Evolutionary conservation across 1,140 invertebrate genomes (phyloP), one percentile per base, ranked within the genome.

Genomic region (Cotesia vestalis): DNA sequence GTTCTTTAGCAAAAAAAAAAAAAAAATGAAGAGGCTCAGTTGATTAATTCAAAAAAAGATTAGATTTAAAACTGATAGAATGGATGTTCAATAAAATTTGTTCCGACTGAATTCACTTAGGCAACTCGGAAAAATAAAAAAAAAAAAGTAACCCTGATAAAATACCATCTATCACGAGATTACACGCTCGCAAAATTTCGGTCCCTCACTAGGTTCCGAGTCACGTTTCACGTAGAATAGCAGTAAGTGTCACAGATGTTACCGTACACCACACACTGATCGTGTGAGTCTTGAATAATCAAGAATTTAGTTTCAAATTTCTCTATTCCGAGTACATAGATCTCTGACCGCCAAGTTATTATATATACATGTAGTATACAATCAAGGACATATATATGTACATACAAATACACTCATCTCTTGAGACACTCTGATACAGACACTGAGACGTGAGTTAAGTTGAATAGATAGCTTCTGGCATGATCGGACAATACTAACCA

Each of bases 211-310:
- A 27, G 20, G 14, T 61, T 68, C 66, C 61, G 6, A 55, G 69
- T 63, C 52, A 63, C 62, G 60, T 53, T 61, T 51, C 40, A 46
- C 5, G 40, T 46, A 46, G 40, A 51, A 40, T 40, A 59, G 38
- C 27, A 17, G 34, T n/a, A 59, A 27, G 36, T 70, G 51, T 63
- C 52, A 61, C 34, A 64, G 69, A 55, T 63, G 62, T 36, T 64
- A 46, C 8, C 40, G 40, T 8, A 46, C 11, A 46, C 40, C 14
- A 8, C 3, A 36, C 62, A 51, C 38, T 9, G 35, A 36, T 51
- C 38, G 52, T 64, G 60, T 52, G 46, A n/a, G 35, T 71, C 51
- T 36, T 71, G 60, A 63, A 71, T 71, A 62, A 71, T 71, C 69
- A 55, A 71, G 61, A n/a, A 53, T 71, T 52, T 34, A 52, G 51